Evolutionary conservation across 2,797 vertebrate species (phyloP).

Genomic region (Typhlichthys subterraneus): DNA sequence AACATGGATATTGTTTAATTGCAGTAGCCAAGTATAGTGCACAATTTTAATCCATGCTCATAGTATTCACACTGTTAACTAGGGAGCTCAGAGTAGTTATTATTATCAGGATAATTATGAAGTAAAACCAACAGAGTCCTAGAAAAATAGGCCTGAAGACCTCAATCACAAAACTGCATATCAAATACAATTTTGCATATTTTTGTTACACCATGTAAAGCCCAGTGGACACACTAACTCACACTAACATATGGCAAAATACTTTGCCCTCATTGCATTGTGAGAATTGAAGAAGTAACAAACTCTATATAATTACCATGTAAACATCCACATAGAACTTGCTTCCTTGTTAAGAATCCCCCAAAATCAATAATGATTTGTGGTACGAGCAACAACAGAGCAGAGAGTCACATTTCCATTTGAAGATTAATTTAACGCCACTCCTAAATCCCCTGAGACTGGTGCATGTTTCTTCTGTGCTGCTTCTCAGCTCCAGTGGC

Average conservation of each 20-base stretch:
- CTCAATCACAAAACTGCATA: no score
- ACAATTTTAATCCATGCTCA: constrained; percentile 27
- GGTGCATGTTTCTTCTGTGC: constrained; percentile 70
- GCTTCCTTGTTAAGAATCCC: constrained; percentile 53
- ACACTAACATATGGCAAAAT: constrained; percentile 17
- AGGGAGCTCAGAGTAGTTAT: constrained; percentile 1
- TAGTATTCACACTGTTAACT: constrained; percentile 4
- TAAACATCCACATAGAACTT: constrained; percentile 51
- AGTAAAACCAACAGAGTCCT: constrained; percentile 2
- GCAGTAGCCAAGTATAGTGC: constrained; percentile 23
- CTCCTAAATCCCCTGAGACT: constrained; percentile 78
- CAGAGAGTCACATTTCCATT: constrained; percentile 75
- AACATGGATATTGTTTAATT: constrained; percentile 39
- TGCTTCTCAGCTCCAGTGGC: constrained; percentile 72
- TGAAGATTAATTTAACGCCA: constrained; percentile 82
- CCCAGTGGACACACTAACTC: constrained; percentile 1
- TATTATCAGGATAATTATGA: constrained; percentile 13
- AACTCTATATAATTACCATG: constrained; percentile 31
- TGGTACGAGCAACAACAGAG: constrained; percentile 65
- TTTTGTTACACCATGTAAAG: neutral
- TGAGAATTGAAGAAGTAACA: constrained; percentile 21
- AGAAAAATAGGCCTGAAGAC: neutral
- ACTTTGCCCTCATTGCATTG: constrained; percentile 13
- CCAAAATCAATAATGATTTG: constrained; percentile 72
- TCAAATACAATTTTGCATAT: no score